Evolutionary conservation across 2,888 invertebrate species (phyloP), one percentile per base, ranked within the genome.

Genomic region (Sinotaia quadrata): DNA sequence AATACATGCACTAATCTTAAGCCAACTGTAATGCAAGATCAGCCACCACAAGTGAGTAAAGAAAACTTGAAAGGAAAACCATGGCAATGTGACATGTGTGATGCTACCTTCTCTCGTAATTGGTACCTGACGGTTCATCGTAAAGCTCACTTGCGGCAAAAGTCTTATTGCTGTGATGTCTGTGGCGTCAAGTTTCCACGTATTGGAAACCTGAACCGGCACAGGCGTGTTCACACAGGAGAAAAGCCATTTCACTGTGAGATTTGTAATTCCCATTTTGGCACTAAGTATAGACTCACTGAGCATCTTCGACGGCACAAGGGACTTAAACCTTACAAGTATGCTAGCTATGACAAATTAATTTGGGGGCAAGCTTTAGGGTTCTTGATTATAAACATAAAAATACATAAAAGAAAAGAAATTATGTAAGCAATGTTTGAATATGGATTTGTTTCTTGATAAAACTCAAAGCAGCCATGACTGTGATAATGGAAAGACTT

Each of bases 91-190:
- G 63, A 63, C 41, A 15, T 63, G 18, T 63, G 63, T 41, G n/a
- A 27, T 7, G 33, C 18, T n/a, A 27, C 27, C 7, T 63, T 63
- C 21, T 24, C 63, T 2, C 63, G 63, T 2, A 8, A 54, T 29
- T 63, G 63, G 54, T 63, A 63, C 54, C 37, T 63, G 37, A 54
- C 54, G 0, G 63, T 63, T 2, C 63, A 63, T 51, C 63, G 63
- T 37, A 29, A 31, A 12, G 41, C 63, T 29, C 63, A 63, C 54
- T 37, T 63, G 8, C 52, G 63, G 8, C 51, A 63, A 41, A 34
- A 10, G 44, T 18, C 31, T 8, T 31, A 21, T 41, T n/a, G 51
- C 31, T 63, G 63, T n/a, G 37, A 41, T 24, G 24, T 34, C 37
- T 63, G 63, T 36, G 27, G 27, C 1, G 54, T 27, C n/a, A 21